phyloP scores from a whole-genome alignment of 2,888 invertebrate genomes.

The Congeria kusceri region DNA sequence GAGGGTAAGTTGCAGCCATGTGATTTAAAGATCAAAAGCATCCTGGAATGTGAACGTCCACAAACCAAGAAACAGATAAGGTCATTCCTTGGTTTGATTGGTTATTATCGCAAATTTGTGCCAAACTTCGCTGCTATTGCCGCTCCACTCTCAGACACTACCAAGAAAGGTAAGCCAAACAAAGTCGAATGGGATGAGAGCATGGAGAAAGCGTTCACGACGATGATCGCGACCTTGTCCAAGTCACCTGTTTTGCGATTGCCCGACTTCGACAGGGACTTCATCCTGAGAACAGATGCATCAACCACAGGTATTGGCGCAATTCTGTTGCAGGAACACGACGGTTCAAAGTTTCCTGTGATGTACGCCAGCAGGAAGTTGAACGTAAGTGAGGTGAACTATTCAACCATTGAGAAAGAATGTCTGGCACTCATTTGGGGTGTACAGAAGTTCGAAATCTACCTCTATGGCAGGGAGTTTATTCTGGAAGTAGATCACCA shows the following conservation, averaged over 20 bases:
- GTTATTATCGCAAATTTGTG: conserved; percentile 42
- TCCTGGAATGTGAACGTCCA: conserved; percentile 24
- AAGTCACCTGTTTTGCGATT: conserved; percentile 29
- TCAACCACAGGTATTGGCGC: conserved; percentile 54
- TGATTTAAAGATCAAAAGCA: conserved; percentile 19
- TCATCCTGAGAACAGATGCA: conserved; percentile 61
- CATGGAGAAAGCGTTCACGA: conserved; percentile 23
- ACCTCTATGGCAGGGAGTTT: conserved; percentile 58
- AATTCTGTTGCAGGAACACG: conserved; percentile 59
- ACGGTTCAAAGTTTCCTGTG: conserved; percentile 48
- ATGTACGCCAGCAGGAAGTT: conserved; percentile 64
- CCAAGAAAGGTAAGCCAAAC: conserved; percentile 47
- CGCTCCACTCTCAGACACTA: conserved; percentile 48
- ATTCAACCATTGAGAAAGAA: conserved; percentile 62
- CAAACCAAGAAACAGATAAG: conserved; percentile 46
- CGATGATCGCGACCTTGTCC: conserved; percentile 7
- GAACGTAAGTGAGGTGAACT: conserved; percentile 39
- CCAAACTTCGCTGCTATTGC: conserved; percentile 51
- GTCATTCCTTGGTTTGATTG: conserved; percentile 40
- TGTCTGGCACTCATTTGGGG: conserved; percentile 63
- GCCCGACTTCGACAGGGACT: conserved; percentile 39
- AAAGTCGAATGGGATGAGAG: conserved; percentile 34
- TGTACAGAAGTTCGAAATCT: conserved; percentile 52
- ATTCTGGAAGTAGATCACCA: conserved; percentile 63
- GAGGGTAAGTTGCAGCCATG: conserved; percentile 5